Conservation (phyloP, 2,888 invertebrate species). For the Rugalucina vietnamica region DNA sequence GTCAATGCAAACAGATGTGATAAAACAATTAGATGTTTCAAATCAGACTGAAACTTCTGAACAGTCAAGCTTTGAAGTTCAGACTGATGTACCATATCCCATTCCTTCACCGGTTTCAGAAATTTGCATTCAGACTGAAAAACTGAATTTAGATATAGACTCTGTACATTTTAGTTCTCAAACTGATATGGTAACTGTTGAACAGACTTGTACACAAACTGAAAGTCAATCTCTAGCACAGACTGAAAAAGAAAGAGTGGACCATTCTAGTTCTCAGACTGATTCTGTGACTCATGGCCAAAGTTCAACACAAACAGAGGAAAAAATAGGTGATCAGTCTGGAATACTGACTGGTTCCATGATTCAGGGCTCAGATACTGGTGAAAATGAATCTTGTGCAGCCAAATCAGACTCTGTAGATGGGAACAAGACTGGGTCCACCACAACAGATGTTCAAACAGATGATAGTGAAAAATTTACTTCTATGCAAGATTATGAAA, state of each 20-base stretch:
- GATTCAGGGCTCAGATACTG: neutral
- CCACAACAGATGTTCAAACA: neutral
- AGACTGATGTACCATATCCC: slow-evolving; percentile 52
- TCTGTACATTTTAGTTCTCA: slow-evolving; percentile 4
- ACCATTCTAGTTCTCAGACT: slow-evolving; percentile 41
- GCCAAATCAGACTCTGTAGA: neutral
- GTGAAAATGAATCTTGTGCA: neutral
- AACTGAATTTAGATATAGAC: neutral
- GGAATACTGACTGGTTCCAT: neutral
- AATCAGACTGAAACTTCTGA: slow-evolving; percentile 49
- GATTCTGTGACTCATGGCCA: slow-evolving; percentile 16
- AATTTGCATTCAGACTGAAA: slow-evolving; percentile 58
- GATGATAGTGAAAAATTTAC: neutral
- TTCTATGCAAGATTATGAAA: slow-evolving; percentile 12
- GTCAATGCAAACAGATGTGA: slow-evolving; percentile 49
- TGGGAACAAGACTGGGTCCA: neutral
- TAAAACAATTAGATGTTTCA: slow-evolving; percentile 40
- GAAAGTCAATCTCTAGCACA: slow-evolving; percentile 20
- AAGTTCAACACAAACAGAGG: slow-evolving; percentile 20
- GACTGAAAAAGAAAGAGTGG: slow-evolving; percentile 18
- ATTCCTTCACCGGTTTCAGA: neutral
- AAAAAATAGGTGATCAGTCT: neutral
- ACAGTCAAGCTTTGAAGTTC: slow-evolving; percentile 43
- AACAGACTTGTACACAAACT: slow-evolving; percentile 3
- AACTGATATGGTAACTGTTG: neutral